A percentile compares a stretch with the other conserved stretches of the same genome.
phyloP scores from a whole-genome alignment of 2,797 vertebrate genomes.

The Trichosurus vulpecula region DNA sequence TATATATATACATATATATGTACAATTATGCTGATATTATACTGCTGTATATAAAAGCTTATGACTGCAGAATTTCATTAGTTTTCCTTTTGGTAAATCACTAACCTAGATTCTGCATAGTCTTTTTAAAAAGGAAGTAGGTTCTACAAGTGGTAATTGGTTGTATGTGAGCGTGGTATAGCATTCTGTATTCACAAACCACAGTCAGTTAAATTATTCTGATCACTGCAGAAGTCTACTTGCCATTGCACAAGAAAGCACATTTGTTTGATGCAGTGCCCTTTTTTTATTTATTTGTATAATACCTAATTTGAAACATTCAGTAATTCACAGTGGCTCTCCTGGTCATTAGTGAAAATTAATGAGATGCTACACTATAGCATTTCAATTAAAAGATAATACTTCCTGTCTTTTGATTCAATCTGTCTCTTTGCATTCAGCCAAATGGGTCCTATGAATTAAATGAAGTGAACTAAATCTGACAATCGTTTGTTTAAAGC shows the following conservation, averaged over 20 bases:
- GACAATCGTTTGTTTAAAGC: neutral
- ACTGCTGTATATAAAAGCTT: neutral
- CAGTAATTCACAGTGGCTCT: neutral
- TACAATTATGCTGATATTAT: neutral
- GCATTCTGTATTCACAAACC: conserved; percentile 16
- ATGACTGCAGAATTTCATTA: conserved; percentile 12
- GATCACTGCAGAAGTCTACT: neutral
- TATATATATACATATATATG: neutral
- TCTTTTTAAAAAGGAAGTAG: neutral
- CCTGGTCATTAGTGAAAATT: neutral
- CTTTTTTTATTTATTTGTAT: neutral
- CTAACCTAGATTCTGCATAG: neutral
- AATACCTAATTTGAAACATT: neutral
- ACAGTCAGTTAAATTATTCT: neutral
- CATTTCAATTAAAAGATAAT: neutral
- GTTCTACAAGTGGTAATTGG: conserved; percentile 8
- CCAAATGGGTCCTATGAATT: neutral
- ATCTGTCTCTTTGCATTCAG: neutral
- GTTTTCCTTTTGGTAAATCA: conserved; percentile 47
- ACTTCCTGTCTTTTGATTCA: neutral
- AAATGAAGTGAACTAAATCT: neutral
- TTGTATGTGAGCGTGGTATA: neutral
- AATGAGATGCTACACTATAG: neutral
- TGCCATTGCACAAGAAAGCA: neutral
- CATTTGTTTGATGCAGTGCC: neutral